A percentile compares a stretch with the other conserved stretches of the same genome.
Evolutionary conservation across 1,140 invertebrate species (phyloP).

Genomic region (Leptinotarsa texana): DNA sequence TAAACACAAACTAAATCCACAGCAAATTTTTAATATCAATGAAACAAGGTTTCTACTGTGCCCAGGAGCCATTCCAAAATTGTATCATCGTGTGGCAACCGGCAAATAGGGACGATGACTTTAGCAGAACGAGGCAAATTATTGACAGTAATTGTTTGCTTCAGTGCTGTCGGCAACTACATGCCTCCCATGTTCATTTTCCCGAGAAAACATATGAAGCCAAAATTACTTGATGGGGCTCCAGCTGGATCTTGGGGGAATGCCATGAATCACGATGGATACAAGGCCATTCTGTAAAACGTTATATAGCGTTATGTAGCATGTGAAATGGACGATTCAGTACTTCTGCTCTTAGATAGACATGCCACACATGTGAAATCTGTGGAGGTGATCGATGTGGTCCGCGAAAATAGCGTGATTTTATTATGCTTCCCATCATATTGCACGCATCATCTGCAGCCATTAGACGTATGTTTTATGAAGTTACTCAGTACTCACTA

Average conservation of each 20-base stretch:
- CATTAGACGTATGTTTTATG: too few relatives aligned
- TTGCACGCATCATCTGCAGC: not conserved
- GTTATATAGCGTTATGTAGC: too few relatives aligned
- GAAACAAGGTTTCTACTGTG: constrained; percentile 25
- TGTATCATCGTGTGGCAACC: constrained; percentile 17
- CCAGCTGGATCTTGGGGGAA: too few relatives aligned
- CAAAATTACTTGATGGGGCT: too few relatives aligned
- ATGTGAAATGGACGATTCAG: constrained; percentile 2
- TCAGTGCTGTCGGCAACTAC: constrained; percentile 23
- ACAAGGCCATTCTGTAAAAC: not conserved
- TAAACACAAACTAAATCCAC: constrained; percentile 18
- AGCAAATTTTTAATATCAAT: constrained; percentile 31
- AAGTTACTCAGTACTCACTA: too few relatives aligned
- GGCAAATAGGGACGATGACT: constrained; percentile 19
- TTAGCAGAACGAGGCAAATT: constrained; percentile 28
- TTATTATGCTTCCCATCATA: not conserved
- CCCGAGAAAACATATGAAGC: constrained; percentile 22
- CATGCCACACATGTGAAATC: not conserved
- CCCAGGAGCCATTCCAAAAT: not conserved
- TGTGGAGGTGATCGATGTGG: not conserved
- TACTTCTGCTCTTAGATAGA: not conserved
- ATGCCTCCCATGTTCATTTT: constrained; percentile 49
- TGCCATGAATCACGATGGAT: constrained; percentile 26
- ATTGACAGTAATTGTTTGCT: constrained; percentile 22
- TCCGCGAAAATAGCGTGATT: not conserved